These are phyloP conservation scores for Menidia menidia DNA, from an alignment of 2,797 vertebrate species.

Conservation along the genomic window DNA sequence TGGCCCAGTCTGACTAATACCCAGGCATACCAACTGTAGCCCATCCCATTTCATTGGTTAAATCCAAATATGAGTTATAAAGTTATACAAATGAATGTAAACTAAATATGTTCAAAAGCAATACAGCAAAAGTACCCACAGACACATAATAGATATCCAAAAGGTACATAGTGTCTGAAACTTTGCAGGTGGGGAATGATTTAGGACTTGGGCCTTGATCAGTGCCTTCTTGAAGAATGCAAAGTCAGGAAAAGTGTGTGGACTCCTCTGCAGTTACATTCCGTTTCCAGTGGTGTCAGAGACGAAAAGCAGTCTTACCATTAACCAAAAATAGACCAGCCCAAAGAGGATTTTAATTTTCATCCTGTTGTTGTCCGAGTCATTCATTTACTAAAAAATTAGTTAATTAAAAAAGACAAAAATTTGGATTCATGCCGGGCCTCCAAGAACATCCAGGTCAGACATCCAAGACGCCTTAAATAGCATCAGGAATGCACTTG, in stretches of 20 bases:
- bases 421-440: slow-evolving; percentile 48
- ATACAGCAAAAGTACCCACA: neutral
- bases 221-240: slow-evolving; percentile 18
- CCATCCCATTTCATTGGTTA: neutral
- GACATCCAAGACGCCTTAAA: slow-evolving; percentile 73
- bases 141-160: too few relatives aligned
- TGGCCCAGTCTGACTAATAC: neutral
- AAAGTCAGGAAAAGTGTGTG: slow-evolving; percentile 3
- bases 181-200: neutral
- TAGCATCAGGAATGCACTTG: slow-evolving; percentile 74
- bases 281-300: slow-evolving; percentile 35
- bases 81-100: neutral
- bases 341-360: slow-evolving; percentile 17
- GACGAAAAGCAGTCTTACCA: slow-evolving; percentile 37
- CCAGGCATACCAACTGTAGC: neutral
- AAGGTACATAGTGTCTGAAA: neutral
- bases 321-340: slow-evolving; percentile 60
- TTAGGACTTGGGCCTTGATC: neutral
- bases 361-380: slow-evolving; percentile 43
- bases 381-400: slow-evolving; percentile 45
- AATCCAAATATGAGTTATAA: neutral
- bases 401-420: neutral
- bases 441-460: slow-evolving; percentile 47
- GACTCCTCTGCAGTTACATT: slow-evolving; percentile 34
- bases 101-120: neutral